Evolutionary conservation across 2,888 invertebrate species (phyloP).

Genomic region (Drosophila dives): DNA sequence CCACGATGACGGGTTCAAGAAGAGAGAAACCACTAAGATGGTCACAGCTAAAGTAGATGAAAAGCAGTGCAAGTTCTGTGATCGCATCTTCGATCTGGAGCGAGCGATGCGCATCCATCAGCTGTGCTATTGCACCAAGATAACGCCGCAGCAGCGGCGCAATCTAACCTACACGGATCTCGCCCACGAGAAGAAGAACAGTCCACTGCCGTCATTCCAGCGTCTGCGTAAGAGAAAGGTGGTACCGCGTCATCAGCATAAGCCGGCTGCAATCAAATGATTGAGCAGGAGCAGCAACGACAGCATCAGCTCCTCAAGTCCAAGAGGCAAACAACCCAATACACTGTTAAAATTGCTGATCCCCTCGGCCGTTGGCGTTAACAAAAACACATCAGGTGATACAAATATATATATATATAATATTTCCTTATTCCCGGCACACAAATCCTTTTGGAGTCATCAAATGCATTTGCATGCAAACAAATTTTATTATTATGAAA

Average conservation of each 20-base stretch:
- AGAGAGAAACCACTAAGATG: constrained; percentile 3
- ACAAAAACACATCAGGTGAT: not conserved
- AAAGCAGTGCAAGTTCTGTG: constrained; percentile 61
- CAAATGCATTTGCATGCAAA: constrained; percentile 5
- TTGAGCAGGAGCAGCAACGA: constrained; percentile 44
- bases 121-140: constrained; percentile 66
- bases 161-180: constrained; percentile 65
- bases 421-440: constrained; percentile 1
- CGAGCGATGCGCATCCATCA: constrained; percentile 71
- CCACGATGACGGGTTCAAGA: constrained; percentile 63
- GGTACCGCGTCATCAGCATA: constrained; percentile 12
- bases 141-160: constrained; percentile 67
- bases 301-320: constrained; percentile 45
- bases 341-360: constrained; percentile 43
- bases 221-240: constrained; percentile 7
- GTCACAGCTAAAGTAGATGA: not conserved
- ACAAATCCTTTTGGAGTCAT: constrained; percentile 4
- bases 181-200: constrained; percentile 68
- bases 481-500: constrained; percentile 21
- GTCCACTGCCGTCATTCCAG: constrained; percentile 62
- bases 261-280: constrained; percentile 45
- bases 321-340: constrained; percentile 37
- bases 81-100: constrained; percentile 64
- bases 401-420: not conserved
- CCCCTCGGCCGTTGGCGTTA: constrained; percentile 55